Evolutionary conservation across 92 coral and sea anemone species (phyloP).

Genomic region (Actinostola sp.): DNA sequence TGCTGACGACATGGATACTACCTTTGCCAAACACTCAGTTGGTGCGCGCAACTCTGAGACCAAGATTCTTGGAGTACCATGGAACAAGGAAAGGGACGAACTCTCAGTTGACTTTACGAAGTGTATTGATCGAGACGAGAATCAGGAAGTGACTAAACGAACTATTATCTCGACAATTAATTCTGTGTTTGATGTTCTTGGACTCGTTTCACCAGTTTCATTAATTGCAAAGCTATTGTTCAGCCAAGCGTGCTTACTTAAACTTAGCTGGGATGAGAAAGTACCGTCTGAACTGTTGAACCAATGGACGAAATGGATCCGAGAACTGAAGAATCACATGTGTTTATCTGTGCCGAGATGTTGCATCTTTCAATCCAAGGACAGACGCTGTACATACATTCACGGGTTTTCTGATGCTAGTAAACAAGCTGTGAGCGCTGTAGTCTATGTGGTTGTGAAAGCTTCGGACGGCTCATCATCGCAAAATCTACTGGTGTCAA

Average conservation of each 20-base stretch:
- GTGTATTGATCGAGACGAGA: neutral
- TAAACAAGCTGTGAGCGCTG: no score
- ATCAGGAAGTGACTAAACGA: constrained; percentile 20
- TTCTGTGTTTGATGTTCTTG: constrained; percentile 22
- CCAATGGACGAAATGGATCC: constrained; percentile 54
- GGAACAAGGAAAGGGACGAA: constrained; percentile 35
- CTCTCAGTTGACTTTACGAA: constrained; percentile 8
- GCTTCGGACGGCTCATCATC: no score
- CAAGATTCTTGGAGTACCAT: no score
- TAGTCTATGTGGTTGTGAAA: no score
- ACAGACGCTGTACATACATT: no score
- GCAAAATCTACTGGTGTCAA: no score
- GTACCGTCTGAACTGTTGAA: constrained; percentile 46
- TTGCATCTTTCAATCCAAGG: no score
- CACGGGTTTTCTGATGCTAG: no score
- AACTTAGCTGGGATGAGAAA: constrained; percentile 56
- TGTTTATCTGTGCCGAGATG: no score
- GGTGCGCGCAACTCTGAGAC: no score
- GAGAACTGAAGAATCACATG: no score
- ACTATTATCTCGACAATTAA: constrained; percentile 23
- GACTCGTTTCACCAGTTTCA: constrained; percentile 65
- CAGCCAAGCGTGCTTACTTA: constrained; percentile 35
- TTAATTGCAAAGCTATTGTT: constrained; percentile 53
- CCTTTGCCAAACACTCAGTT: no score
- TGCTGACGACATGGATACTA: constrained; percentile 5